Evolutionary conservation across 2,797 vertebrate species (phyloP).

Genomic region (Sebastes iracundus): DNA sequence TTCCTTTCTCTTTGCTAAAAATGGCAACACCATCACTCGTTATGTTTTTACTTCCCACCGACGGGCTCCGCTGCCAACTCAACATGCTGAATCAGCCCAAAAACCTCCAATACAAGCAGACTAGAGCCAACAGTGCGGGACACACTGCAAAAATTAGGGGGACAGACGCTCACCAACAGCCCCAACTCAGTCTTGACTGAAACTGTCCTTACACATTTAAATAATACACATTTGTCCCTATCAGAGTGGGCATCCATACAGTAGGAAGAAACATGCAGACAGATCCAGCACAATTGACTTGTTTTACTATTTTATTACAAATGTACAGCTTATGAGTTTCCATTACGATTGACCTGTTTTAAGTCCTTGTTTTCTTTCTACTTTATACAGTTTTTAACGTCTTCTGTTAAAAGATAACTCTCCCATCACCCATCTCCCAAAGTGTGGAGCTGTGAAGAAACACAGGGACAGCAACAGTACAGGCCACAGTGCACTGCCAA

Average conservation of each 20-base stretch:
- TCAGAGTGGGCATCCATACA: neutral
- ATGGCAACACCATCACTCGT: neutral
- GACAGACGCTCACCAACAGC: too few species aligned
- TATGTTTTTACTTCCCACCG: neutral
- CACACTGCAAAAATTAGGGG: accelerated
- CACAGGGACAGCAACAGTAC: conserved; percentile 62
- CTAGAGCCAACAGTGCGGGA: too few species aligned
- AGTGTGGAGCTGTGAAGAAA: conserved; percentile 60
- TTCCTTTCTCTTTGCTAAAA: neutral
- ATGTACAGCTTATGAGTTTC: conserved; percentile 88
- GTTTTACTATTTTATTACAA: conserved; percentile 88
- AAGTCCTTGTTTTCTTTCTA: conserved; percentile 78
- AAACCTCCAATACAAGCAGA: too few species aligned
- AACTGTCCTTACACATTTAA: neutral
- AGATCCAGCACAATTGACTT: conserved; percentile 54
- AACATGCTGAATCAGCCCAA: too few species aligned
- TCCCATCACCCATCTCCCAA: conserved; percentile 79
- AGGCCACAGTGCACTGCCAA: conserved; percentile 59
- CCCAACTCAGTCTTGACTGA: neutral
- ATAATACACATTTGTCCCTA: neutral
- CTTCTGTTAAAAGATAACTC: conserved; percentile 77
- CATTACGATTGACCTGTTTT: conserved; percentile 80
- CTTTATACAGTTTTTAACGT: conserved; percentile 81
- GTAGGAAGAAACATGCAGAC: neutral
- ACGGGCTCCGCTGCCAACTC: too few species aligned